These are phyloP conservation scores for Ornithoptera alexandrae DNA, from an alignment of 2,888 invertebrate species.

Conservation along the genomic window DNA sequence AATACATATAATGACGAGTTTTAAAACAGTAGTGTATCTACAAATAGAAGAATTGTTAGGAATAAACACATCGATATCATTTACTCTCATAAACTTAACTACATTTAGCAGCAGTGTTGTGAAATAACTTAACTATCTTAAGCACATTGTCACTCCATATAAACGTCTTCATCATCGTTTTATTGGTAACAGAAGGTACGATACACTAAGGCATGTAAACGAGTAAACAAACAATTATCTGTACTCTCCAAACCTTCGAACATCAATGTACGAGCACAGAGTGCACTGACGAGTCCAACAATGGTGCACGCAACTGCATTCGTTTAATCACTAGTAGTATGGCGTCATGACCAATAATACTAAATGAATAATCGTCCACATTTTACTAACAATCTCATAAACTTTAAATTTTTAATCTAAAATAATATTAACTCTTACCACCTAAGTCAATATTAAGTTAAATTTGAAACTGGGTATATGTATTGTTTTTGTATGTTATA, in stretches of 20 bases:
- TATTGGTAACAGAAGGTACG: not conserved
- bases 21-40: too few relatives aligned
- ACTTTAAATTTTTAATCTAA: not conserved
- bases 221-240: not conserved
- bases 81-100: too few relatives aligned
- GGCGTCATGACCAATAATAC: not conserved
- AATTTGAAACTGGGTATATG: too few relatives aligned
- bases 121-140: too few relatives aligned
- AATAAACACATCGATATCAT: too few relatives aligned
- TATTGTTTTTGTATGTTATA: too few relatives aligned
- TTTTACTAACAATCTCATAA: not conserved
- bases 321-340: not conserved
- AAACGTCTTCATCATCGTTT: not conserved
- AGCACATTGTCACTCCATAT: too few relatives aligned
- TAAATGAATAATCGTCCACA: not conserved
- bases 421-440: too few relatives aligned
- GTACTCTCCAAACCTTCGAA: not conserved
- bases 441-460: too few relatives aligned
- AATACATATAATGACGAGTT: too few relatives aligned
- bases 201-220: not conserved
- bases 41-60: too few relatives aligned
- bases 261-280: not conserved
- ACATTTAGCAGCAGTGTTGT: too few relatives aligned
- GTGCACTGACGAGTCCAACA: not conserved
- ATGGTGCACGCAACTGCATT: conserved; percentile 6